Conservation (phyloP, 2,797 vertebrate genomes). For the Chrosomus eos region DNA sequence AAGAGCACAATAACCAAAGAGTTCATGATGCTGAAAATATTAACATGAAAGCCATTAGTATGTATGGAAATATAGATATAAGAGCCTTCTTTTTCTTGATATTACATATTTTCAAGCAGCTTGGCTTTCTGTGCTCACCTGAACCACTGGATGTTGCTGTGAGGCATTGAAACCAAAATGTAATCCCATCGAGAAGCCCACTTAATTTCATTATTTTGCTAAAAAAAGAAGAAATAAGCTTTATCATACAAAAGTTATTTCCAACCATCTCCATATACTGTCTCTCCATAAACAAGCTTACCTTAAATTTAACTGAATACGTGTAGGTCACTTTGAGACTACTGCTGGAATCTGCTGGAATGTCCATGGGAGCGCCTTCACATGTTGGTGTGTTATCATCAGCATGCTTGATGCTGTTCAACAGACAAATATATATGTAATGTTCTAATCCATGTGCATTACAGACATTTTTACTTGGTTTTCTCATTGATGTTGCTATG, state of each 20-base stretch:
- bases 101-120: neutral
- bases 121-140: slow-evolving; percentile 75
- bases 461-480: neutral
- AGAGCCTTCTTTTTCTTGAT: neutral
- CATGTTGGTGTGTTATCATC: slow-evolving; percentile 76
- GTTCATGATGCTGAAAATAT: slow-evolving; percentile 87
- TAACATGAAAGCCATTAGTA: neutral
- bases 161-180: slow-evolving; percentile 90
- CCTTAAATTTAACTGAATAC: slow-evolving; percentile 87
- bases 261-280: neutral
- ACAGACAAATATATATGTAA: slow-evolving; percentile 19
- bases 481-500: neutral
- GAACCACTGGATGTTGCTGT: slow-evolving; percentile 93
- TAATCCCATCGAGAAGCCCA: slow-evolving; percentile 94
- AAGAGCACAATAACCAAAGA: slow-evolving; percentile 91
- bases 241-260: neutral
- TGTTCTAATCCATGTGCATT: neutral
- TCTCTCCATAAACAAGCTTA: slow-evolving; percentile 63
- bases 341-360: slow-evolving; percentile 76
- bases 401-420: slow-evolving; percentile 81
- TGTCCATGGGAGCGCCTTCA: slow-evolving; percentile 83
- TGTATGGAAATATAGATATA: neutral
- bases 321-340: slow-evolving; percentile 83
- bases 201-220: slow-evolving; percentile 81
- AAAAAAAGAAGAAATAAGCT: neutral